Evolutionary conservation across 92 coral and sea anemone species (phyloP).

Genomic region (Actinernus sp.): DNA sequence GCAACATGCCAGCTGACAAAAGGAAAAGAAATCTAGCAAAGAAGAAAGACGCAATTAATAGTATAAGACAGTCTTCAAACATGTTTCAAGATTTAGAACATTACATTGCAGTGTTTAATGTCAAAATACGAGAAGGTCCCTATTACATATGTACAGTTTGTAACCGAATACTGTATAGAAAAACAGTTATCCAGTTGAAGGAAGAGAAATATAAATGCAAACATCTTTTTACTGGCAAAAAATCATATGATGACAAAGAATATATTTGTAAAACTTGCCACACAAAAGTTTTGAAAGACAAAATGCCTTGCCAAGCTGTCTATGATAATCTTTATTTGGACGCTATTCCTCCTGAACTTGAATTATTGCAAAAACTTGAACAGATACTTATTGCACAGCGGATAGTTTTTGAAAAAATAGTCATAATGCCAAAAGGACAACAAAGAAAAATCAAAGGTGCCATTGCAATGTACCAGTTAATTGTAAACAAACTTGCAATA

Average conservation of each 20-base stretch:
- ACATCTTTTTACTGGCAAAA: slow-evolving; percentile 38
- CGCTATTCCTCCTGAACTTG: slow-evolving; percentile 55
- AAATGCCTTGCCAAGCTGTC: slow-evolving; percentile 71
- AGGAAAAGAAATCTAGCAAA: too few species aligned
- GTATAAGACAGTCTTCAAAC: too few species aligned
- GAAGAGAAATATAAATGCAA: slow-evolving; percentile 28
- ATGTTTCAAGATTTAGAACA: too few species aligned
- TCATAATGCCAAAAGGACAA: slow-evolving; percentile 48
- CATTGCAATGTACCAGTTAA: slow-evolving; percentile 69
- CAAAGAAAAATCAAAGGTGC: slow-evolving; percentile 66
- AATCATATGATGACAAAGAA: slow-evolving; percentile 61
- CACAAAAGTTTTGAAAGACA: slow-evolving; percentile 48
- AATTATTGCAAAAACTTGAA: slow-evolving; percentile 59
- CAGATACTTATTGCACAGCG: slow-evolving; percentile 62
- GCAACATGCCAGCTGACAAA: too few species aligned
- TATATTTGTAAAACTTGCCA: slow-evolving; percentile 73
- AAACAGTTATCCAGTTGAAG: slow-evolving; percentile 30
- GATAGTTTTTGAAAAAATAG: slow-evolving; percentile 45
- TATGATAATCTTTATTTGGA: slow-evolving; percentile 48
- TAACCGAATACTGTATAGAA: slow-evolving; percentile 34
- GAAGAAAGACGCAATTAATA: too few species aligned
- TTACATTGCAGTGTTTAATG: slow-evolving; percentile 32
- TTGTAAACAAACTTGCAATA: slow-evolving; percentile 52
- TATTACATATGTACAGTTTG: slow-evolving; percentile 65
- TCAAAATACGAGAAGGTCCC: slow-evolving; percentile 68